phyloP scores from a whole-genome alignment of 2,113 vertebrate genomes.

The Taxidea taxus region DNA sequence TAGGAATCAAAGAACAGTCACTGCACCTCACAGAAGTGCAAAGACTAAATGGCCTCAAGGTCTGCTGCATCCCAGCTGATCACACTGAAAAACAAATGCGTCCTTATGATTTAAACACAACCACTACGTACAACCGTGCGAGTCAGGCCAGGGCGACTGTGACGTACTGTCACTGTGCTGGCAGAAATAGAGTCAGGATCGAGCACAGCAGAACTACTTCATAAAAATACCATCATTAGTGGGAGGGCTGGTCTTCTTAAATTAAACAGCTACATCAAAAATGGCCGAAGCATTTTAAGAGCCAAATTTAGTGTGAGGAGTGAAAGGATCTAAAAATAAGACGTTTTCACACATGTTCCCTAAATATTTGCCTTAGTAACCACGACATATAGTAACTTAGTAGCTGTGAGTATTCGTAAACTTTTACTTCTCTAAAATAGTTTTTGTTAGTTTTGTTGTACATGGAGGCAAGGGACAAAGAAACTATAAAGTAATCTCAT shows the following conservation, averaged over 20 bases:
- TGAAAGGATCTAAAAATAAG: constrained; percentile 83
- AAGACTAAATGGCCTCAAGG: constrained; percentile 77
- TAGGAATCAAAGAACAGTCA: constrained; percentile 45
- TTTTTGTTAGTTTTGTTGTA: constrained; percentile 62
- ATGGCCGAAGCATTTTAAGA: constrained; percentile 82
- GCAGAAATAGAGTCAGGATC: constrained; percentile 90
- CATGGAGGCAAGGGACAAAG: constrained; percentile 73
- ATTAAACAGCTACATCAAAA: constrained; percentile 84
- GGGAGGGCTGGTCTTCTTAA: constrained; percentile 80
- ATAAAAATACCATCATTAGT: constrained; percentile 82
- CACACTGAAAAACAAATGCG: constrained; percentile 84
- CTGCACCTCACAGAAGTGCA: constrained; percentile 61
- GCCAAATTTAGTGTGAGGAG: constrained; percentile 77
- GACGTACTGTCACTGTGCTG: constrained; percentile 85
- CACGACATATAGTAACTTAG: constrained; percentile 70
- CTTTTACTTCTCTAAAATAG: constrained; percentile 48
- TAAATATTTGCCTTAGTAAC: constrained; percentile 73
- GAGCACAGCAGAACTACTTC: constrained; percentile 89
- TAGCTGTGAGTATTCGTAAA: constrained; percentile 45
- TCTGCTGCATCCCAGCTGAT: constrained; percentile 84
- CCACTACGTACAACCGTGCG: constrained; percentile 80
- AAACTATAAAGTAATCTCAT: constrained; percentile 55
- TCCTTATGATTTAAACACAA: constrained; percentile 81
- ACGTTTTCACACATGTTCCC: constrained; percentile 71
- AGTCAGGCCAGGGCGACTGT: constrained; percentile 76